Evolutionary conservation across 1,140 invertebrate genomes (phyloP).

Genomic region (Uloborus diversus): DNA sequence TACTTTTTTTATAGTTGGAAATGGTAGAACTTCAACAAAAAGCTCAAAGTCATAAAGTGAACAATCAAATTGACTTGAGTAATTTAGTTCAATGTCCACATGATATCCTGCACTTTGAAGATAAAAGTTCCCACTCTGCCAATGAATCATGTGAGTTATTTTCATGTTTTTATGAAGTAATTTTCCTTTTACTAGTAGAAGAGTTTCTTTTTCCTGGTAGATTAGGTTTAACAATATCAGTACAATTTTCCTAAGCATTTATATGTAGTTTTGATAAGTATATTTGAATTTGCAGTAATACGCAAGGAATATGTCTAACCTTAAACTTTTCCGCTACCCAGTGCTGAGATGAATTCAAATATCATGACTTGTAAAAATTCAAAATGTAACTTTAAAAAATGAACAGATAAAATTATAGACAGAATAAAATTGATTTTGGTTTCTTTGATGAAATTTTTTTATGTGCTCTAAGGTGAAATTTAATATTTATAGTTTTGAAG

Average conservation of each 20-base stretch:
- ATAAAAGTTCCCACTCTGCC: constrained; percentile 5
- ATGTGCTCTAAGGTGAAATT: no score
- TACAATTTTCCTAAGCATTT: not conserved
- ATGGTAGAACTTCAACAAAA: constrained; percentile 11
- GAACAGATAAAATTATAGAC: no score
- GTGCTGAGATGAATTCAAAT: no score
- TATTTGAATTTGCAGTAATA: not conserved
- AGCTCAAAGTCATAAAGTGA: not conserved
- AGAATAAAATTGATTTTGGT: no score
- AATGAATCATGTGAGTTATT: not conserved
- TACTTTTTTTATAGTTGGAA: constrained; percentile 9
- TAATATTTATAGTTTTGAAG: no score
- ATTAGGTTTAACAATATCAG: not conserved
- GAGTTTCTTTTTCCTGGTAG: not conserved
- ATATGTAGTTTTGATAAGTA: not conserved
- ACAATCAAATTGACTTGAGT: constrained; percentile 23
- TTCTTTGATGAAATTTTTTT: no score
- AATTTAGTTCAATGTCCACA: constrained; percentile 35
- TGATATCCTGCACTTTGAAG: constrained; percentile 41
- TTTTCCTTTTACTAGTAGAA: no score
- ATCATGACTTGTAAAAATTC: no score
- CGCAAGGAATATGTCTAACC: no score
- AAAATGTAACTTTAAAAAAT: no score
- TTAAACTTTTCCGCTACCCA: no score
- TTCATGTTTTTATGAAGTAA: not conserved